A percentile compares a stretch with the other conserved stretches of the same genome.
phyloP scores from a whole-genome alignment of 2,888 invertebrate species.

The Nomada flava region DNA sequence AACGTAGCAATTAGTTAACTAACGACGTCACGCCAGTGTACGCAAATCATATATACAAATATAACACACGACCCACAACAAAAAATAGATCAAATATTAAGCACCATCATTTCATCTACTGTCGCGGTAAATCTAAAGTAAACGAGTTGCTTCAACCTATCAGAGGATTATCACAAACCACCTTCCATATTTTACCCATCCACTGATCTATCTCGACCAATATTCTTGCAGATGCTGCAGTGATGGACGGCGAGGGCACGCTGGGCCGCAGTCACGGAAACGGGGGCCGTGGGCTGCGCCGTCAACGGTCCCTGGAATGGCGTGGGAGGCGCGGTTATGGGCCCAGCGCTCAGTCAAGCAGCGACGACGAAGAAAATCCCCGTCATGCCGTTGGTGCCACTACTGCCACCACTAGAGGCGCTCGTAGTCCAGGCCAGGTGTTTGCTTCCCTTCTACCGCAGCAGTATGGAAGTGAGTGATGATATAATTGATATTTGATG shows the following conservation, averaged over 20 bases:
- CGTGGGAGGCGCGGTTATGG: conserved; percentile 86
- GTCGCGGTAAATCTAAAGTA: no score
- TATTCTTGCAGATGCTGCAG: conserved; percentile 75
- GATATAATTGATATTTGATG: conserved; percentile 55
- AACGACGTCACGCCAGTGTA: no score
- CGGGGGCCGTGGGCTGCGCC: conserved; percentile 83
- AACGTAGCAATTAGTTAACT: no score
- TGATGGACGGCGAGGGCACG: conserved; percentile 80
- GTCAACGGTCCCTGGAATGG: conserved; percentile 87
- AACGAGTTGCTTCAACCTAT: no score
- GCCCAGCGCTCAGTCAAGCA: conserved; percentile 84
- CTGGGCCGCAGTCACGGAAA: conserved; percentile 81
- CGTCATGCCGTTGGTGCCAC: conserved; percentile 75
- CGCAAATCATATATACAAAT: no score
- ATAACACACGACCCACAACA: no score
- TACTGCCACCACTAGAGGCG: conserved; percentile 70
- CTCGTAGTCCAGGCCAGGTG: conserved; percentile 78
- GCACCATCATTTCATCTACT: no score
- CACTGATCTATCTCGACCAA: background rate
- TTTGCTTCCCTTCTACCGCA: conserved; percentile 78
- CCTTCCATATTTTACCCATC: no score
- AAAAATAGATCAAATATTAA: no score
- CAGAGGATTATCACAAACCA: no score
- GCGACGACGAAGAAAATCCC: conserved; percentile 78
- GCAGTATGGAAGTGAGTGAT: conserved; percentile 76